Conservation (phyloP, 1,140 invertebrate species). For the Magallana gigas region DNA sequence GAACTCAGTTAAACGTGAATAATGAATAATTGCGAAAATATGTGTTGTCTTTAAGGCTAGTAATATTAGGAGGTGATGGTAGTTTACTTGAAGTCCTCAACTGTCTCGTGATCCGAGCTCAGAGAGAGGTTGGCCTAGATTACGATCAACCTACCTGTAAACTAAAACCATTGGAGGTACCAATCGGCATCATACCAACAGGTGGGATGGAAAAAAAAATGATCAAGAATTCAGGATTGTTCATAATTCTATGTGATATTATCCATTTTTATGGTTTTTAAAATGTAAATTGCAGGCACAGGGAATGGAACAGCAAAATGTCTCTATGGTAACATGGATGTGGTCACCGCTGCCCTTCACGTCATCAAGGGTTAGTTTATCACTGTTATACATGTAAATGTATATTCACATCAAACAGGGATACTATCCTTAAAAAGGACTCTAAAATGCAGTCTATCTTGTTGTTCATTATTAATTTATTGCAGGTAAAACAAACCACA, state of each 20-base stretch:
- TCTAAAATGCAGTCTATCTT: too few relatives aligned
- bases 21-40: background rate
- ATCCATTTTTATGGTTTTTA: background rate
- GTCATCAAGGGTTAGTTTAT: constrained; percentile 59
- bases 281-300: constrained; percentile 53
- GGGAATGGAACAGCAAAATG: constrained; percentile 57
- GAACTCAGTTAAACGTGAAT: background rate
- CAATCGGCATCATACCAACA: constrained; percentile 45
- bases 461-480: background rate
- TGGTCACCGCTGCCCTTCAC: constrained; percentile 58
- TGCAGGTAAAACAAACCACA: background rate
- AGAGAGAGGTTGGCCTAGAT: constrained; percentile 40
- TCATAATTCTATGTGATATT: background rate
- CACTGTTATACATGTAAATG: background rate
- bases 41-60: constrained; percentile 16
- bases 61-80: constrained; percentile 44
- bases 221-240: too few relatives aligned
- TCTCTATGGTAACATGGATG: constrained; percentile 55
- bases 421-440: too few relatives aligned
- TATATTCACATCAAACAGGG: background rate
- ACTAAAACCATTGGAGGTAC: constrained; percentile 9
- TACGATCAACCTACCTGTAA: constrained; percentile 27
- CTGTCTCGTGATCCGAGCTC: constrained; percentile 5
- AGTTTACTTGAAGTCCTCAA: constrained; percentile 41
- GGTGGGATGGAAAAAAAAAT: background rate